Percentiles rank a stretch among this genome's conserved stretches.
Evolutionary conservation across 1,140 invertebrate species (phyloP).

Genomic region (Episyrphus balteatus): DNA sequence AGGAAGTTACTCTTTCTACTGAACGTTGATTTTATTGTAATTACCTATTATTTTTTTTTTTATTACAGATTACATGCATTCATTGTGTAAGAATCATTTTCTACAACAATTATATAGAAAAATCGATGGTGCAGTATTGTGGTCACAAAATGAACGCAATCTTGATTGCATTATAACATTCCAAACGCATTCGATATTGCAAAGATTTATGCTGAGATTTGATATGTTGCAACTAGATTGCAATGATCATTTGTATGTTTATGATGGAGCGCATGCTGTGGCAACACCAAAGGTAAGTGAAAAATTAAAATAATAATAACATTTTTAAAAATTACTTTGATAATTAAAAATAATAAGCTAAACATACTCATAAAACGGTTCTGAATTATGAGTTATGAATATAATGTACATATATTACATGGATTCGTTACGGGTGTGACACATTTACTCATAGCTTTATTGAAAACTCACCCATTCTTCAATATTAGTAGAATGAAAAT

Average conservation of each 20-base stretch:
- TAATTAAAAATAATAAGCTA: no score
- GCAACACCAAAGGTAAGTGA: conserved; percentile 69
- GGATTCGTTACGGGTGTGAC: no score
- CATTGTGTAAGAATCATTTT: conserved; percentile 76
- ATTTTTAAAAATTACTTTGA: not conserved
- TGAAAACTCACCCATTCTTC: no score
- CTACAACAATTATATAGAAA: conserved; percentile 75
- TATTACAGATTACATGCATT: conserved; percentile 73
- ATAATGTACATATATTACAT: no score
- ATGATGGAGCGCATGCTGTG: conserved; percentile 81
- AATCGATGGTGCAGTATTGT: conserved; percentile 80
- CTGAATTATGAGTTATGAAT: no score
- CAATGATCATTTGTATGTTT: conserved; percentile 86
- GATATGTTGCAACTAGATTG: conserved; percentile 71
- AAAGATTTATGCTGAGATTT: conserved; percentile 87
- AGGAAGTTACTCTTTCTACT: no score
- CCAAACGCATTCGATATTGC: conserved; percentile 84
- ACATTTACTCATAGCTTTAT: no score
- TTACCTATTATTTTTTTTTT: conserved; percentile 21
- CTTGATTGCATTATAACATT: conserved; percentile 85
- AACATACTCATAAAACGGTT: no score
- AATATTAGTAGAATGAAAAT: no score
- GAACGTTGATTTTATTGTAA: no score
- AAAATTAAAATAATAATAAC: not conserved
- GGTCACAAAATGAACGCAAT: conserved; percentile 77